phyloP scores from a whole-genome alignment of 64 coral and sea anemone species.

The Montipora capricornis region DNA sequence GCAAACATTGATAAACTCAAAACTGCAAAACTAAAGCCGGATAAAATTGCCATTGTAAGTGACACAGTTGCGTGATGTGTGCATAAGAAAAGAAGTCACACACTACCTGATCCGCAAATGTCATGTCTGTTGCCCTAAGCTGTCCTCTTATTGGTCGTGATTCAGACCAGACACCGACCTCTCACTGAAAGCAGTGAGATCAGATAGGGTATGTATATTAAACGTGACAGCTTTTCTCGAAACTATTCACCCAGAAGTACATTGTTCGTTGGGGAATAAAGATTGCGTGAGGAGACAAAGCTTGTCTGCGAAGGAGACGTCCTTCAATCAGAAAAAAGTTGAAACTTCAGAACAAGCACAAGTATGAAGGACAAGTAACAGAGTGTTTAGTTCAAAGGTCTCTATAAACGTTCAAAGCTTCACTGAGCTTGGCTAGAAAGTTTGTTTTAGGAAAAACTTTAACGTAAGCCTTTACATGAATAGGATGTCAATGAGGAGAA shows the following conservation, averaged over 20 bases:
- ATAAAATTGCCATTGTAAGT: not conserved
- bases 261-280: too few species aligned
- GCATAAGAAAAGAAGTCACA: not conserved
- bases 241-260: not conserved
- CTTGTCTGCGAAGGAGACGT: too few species aligned
- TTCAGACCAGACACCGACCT: not conserved
- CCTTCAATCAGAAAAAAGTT: not conserved
- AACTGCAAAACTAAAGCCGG: not conserved
- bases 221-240: not conserved
- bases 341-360: not conserved
- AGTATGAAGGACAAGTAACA: too few species aligned
- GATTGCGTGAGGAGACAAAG: too few species aligned
- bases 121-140: constrained; percentile 4
- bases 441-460: too few species aligned
- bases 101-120: constrained; percentile 29
- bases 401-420: too few species aligned
- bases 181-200: constrained; percentile 50
- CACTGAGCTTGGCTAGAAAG: too few species aligned
- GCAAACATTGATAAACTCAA: not conserved
- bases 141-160: constrained; percentile 33
- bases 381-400: too few species aligned
- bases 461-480: too few species aligned
- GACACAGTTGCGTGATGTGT: not conserved
- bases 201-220: not conserved
- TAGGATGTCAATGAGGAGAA: too few species aligned